These are phyloP conservation scores for Doris montereyensis DNA, from an alignment of 2,888 invertebrate genomes.

Conservation along the genomic window DNA sequence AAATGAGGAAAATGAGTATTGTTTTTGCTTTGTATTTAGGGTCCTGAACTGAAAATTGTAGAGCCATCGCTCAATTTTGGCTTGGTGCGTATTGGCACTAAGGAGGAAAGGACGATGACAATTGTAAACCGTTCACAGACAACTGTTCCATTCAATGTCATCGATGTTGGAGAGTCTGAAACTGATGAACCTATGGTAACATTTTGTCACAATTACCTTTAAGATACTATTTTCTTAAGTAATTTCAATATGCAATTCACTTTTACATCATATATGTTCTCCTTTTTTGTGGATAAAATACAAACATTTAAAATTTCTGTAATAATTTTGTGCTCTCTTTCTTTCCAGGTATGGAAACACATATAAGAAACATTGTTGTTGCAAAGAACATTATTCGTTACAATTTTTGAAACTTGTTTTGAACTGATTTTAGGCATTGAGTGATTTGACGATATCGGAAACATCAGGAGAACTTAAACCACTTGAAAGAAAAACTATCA, in stretches of 20 bases:
- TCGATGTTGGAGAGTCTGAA: conserved; percentile 21
- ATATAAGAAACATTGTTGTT: too few species aligned
- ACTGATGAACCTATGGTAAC: conserved; percentile 48
- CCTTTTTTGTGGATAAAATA: too few species aligned
- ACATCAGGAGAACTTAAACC: conserved; percentile 63
- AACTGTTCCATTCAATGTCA: conserved; percentile 48
- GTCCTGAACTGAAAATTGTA: conserved; percentile 68
- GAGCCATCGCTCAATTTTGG: conserved; percentile 71
- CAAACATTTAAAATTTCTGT: too few species aligned
- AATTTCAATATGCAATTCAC: too few species aligned
- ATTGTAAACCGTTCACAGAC: conserved; percentile 66
- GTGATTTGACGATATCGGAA: conserved; percentile 65
- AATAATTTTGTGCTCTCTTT: too few species aligned
- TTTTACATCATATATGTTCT: too few species aligned
- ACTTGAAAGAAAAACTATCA: conserved; percentile 56
- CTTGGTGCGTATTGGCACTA: conserved; percentile 65
- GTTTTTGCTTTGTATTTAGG: conserved; percentile 53
- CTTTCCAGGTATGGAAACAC: too few species aligned
- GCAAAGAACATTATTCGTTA: too few species aligned
- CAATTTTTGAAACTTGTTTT: neutral
- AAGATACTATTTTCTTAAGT: too few species aligned
- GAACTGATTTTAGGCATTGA: conserved; percentile 33
- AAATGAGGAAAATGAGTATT: neutral
- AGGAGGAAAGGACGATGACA: conserved; percentile 54
- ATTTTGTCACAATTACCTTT: too few species aligned